phyloP scores from a whole-genome alignment of 1,140 invertebrate species.

The Drosophila funebris region DNA sequence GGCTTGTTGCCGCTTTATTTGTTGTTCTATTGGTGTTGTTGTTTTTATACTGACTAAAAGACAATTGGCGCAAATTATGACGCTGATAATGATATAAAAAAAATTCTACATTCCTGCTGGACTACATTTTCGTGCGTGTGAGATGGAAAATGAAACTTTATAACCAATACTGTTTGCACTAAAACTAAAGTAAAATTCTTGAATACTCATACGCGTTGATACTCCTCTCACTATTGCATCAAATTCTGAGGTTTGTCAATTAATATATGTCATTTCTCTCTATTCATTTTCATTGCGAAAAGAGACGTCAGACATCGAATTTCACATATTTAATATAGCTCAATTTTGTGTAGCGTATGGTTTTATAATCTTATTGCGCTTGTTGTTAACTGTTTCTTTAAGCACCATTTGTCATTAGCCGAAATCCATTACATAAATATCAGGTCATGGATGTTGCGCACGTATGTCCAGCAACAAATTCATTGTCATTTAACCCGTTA shows the following conservation, averaged over 20 bases:
- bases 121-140: too few relatives aligned
- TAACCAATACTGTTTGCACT: too few relatives aligned
- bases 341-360: too few relatives aligned
- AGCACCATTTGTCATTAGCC: constrained; percentile 45
- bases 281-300: too few relatives aligned
- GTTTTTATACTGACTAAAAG: constrained; percentile 57
- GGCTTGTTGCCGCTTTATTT: constrained; percentile 67
- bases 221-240: too few relatives aligned
- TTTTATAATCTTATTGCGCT: constrained; percentile 56
- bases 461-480: neutral
- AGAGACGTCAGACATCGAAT: too few relatives aligned
- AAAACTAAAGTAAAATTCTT: too few relatives aligned
- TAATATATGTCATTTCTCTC: too few relatives aligned
- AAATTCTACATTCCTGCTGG: constrained; percentile 61
- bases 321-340: too few relatives aligned
- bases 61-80: constrained; percentile 75
- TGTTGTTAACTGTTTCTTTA: neutral
- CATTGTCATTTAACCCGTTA: constrained; percentile 72
- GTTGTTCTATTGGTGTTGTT: constrained; percentile 1
- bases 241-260: too few relatives aligned
- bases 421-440: constrained; percentile 54
- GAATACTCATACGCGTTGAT: too few relatives aligned
- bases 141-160: too few relatives aligned
- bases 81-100: constrained; percentile 78
- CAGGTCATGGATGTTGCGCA: neutral